A percentile compares a stretch with the other conserved stretches of the same genome.
These are phyloP conservation scores for Drosophila asahinai DNA, from an alignment of 1,140 invertebrate species.

Conservation along the genomic window DNA sequence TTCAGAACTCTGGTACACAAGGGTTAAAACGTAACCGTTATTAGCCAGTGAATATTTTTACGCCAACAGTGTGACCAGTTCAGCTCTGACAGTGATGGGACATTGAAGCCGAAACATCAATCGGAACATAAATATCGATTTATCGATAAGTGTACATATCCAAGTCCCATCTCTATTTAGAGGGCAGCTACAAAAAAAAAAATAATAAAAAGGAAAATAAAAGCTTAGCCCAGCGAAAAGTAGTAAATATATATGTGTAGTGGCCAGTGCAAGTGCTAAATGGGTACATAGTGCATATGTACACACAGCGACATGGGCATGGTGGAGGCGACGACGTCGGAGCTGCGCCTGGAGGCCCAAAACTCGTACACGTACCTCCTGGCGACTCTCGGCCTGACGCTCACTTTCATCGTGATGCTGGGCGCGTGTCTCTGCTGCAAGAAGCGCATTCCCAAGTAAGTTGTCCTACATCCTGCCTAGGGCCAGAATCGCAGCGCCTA, in stretches of 20 bases:
- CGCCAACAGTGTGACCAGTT: not conserved
- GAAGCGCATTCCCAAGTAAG: slow-evolving; percentile 83
- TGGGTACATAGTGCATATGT: slow-evolving; percentile 63
- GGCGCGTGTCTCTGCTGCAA: slow-evolving; percentile 84
- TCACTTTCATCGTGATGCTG: slow-evolving; percentile 77
- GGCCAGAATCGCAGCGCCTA: not conserved
- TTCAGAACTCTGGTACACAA: not conserved
- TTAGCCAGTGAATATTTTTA: not conserved
- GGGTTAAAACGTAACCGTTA: not conserved
- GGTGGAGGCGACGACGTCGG: slow-evolving; percentile 62
- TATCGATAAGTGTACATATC: not conserved
- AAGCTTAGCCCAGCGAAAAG: slow-evolving; percentile 12
- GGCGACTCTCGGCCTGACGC: slow-evolving; percentile 65
- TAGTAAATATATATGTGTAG: slow-evolving; percentile 13
- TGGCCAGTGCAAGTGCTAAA: slow-evolving; percentile 16
- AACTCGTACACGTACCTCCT: slow-evolving; percentile 73
- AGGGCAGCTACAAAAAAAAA: slow-evolving; percentile 17
- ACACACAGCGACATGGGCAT: slow-evolving; percentile 63
- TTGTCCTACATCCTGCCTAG: slow-evolving; percentile 8
- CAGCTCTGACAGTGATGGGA: not conserved
- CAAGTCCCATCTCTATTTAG: slow-evolving; percentile 1
- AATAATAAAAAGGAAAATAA: slow-evolving; percentile 22
- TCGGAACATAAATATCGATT: not conserved
- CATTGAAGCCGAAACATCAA: not conserved
- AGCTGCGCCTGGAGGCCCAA: slow-evolving; percentile 59